Percentiles rank a stretch among this genome's conserved stretches.
Evolutionary conservation across 1,140 invertebrate species (phyloP).

Genomic region (Drosophila sp.): DNA sequence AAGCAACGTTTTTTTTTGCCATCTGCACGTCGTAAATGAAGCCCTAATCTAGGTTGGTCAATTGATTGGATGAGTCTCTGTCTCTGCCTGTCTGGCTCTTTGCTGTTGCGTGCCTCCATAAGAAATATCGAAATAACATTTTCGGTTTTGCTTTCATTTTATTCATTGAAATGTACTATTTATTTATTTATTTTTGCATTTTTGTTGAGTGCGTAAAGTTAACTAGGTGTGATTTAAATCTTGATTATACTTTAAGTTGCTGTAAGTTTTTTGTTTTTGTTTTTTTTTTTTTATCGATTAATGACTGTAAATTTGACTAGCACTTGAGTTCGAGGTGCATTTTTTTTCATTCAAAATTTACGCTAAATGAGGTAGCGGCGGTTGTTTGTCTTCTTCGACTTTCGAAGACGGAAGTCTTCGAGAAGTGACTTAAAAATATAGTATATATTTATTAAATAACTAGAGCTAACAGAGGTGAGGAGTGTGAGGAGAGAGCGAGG

Average conservation of each 20-base stretch:
- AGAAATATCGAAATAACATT: constrained; percentile 20
- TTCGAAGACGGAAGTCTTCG: constrained; percentile 17
- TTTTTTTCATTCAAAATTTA: constrained; percentile 56
- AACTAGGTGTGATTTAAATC: constrained; percentile 60
- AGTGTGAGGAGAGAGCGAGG: neutral
- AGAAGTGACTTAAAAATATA: constrained; percentile 50
- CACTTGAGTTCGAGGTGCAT: constrained; percentile 29
- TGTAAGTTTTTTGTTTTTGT: neutral
- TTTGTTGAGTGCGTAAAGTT: constrained; percentile 50
- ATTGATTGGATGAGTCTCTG: constrained; percentile 36
- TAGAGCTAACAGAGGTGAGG: constrained; percentile 4
- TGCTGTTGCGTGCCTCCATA: constrained; percentile 26
- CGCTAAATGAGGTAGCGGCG: constrained; percentile 76
- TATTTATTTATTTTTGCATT: constrained; percentile 15
- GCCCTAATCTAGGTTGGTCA: constrained; percentile 7
- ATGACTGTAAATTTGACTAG: constrained; percentile 67
- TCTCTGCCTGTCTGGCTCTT: constrained; percentile 20
- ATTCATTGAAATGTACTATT: constrained; percentile 18
- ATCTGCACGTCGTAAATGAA: constrained; percentile 3
- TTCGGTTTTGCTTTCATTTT: constrained; percentile 36
- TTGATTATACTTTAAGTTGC: constrained; percentile 44
- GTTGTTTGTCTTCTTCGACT: constrained; percentile 50
- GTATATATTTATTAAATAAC: constrained; percentile 19
- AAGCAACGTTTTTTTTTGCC: neutral
- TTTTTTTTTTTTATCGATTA: constrained; percentile 3